Conservation (phyloP, 2,113 vertebrate species). For the Solenodon paradoxus region DNA sequence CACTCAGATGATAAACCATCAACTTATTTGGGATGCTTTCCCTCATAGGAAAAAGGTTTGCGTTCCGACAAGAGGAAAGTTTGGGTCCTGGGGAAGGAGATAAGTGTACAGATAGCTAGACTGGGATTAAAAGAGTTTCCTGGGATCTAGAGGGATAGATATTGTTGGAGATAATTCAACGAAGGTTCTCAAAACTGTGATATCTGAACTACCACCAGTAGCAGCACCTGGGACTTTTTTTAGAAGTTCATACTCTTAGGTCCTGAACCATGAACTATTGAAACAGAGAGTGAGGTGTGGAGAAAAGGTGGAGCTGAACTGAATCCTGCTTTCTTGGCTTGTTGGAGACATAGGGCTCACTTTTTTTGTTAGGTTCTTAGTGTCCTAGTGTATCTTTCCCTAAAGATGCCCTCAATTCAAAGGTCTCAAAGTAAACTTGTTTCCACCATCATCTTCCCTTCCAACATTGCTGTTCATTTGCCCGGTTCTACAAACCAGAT, state of each 20-base stretch:
- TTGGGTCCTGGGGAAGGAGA: not conserved
- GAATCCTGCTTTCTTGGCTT: no score
- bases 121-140: not conserved
- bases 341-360: no score
- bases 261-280: not conserved
- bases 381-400: not conserved
- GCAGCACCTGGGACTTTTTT: not conserved
- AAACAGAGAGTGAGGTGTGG: not conserved
- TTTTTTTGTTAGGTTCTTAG: no score
- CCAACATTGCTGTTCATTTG: not conserved
- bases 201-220: not conserved
- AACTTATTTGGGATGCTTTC: not conserved
- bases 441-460: not conserved
- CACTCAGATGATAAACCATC: not conserved
- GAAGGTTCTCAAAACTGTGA: not conserved
- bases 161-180: not conserved
- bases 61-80: not conserved
- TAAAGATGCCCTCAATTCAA: rapidly evolving
- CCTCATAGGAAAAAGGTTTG: not conserved
- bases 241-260: not conserved
- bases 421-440: not conserved
- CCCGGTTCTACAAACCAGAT: not conserved
- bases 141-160: not conserved
- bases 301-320: no score
- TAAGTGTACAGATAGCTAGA: not conserved